These are phyloP conservation scores for Seriola quinqueradiata DNA, from an alignment of 2,113 vertebrate species.

Conservation along the genomic window DNA sequence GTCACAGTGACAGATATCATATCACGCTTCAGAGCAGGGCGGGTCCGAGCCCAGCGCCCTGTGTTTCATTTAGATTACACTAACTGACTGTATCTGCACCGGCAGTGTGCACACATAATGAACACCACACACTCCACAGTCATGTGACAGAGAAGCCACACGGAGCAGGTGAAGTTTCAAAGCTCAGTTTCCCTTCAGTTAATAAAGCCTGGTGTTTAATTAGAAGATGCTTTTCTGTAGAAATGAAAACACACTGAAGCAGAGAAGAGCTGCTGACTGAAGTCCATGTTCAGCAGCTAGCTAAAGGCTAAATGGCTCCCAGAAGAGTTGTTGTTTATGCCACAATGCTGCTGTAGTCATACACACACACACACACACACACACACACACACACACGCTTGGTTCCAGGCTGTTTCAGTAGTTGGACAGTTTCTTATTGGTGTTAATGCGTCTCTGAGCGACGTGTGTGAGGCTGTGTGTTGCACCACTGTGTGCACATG, in stretches of 20 bases:
- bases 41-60: constrained; percentile 17
- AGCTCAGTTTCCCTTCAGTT: too few species aligned
- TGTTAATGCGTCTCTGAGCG: too few species aligned
- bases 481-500: constrained; percentile 4
- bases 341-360: background rate
- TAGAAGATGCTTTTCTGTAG: background rate
- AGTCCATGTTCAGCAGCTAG: background rate
- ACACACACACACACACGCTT: background rate
- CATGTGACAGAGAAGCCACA: background rate
- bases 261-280: background rate
- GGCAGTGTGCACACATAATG: constrained; percentile 8
- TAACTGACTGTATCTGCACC: constrained; percentile 22
- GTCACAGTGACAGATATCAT: background rate
- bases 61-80: constrained; percentile 48
- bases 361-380: background rate
- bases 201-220: background rate
- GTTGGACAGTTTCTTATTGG: background rate
- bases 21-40: background rate
- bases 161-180: background rate
- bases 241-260: too few species aligned
- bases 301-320: constrained; percentile 23
- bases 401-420: background rate
- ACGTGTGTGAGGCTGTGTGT: background rate
- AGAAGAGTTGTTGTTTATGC: constrained; percentile 27
- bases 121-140: background rate